Evolutionary conservation across 53 echinoderm and acorn worm genomes (phyloP), one percentile per base, ranked within the genome.

Genomic region (Stichopus horrens): DNA sequence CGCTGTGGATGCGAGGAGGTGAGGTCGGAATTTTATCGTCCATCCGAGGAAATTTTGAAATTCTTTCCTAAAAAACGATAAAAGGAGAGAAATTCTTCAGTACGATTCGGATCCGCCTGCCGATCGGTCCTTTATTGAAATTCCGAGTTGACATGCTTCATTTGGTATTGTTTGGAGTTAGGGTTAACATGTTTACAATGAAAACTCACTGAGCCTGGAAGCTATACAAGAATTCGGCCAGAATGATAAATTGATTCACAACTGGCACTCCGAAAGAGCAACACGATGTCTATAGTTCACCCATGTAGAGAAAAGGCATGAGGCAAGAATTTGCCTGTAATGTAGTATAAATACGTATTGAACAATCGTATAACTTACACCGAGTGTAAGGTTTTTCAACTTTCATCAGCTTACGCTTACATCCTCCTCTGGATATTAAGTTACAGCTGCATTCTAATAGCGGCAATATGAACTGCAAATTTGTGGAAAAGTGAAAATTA

Each of bases 121-220:
- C 63, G 63, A 16, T 63, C 9, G 10, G 4, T 37, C 37, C 16
- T 9, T 63, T 63, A 13, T 53, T n/a, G 52, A 53, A 53, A 53
- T 51, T 79, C 79, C 55, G 51, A 5, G 18, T 51, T 53, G 79
- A 52, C 20, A 79, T 55, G 79, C 79, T 79, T 55, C 79, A 79
- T 79, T 79, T 79, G 79, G 79, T 19, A 54, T 79, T 79, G 79
- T 79, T 79, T 79, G 53, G 79, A 79, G 79, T 79, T 79, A 54
- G 19, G 11, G 54, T 79, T 79, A 79, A 79, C 79, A 55, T 79
- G 79, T 79, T 79, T 79, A 79, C 79, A 79, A 79, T 54, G 79
- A 79, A 53, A 79, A n/a, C 79, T 79, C 55, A 53, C 53, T 56
- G 54, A n/a, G 79, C 13, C 4, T 52, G 56, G 79, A 53, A 79